These are phyloP conservation scores for Tauraco hartlaubi DNA, from an alignment of 2,797 vertebrate genomes.

Conservation along the genomic window DNA sequence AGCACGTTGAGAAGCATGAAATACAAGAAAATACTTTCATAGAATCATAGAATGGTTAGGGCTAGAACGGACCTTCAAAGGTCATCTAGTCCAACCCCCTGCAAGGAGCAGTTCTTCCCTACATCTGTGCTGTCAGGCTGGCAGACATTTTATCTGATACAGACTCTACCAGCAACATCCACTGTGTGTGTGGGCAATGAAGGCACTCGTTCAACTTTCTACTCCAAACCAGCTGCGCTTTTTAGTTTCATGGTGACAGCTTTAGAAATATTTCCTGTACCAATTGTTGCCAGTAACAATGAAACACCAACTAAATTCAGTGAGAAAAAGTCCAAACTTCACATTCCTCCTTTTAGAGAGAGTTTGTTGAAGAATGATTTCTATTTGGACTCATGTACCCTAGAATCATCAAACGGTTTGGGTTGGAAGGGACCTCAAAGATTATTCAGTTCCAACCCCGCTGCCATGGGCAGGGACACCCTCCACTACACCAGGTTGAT, in stretches of 20 bases:
- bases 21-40: background rate
- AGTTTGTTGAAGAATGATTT: background rate
- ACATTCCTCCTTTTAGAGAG: background rate
- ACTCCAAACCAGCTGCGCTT: background rate
- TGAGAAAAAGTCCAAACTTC: background rate
- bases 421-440: no score
- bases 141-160: background rate
- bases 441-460: no score
- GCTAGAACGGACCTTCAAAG: no score
- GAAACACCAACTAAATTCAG: background rate
- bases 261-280: background rate
- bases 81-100: no score
- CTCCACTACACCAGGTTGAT: no score
- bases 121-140: rapidly evolving
- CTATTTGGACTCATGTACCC: background rate
- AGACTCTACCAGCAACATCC: background rate
- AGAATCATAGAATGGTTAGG: no score
- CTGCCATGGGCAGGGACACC: no score
- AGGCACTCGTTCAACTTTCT: background rate
- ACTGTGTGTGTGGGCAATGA: background rate
- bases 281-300: background rate
- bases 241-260: background rate
- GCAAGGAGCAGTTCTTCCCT: background rate
- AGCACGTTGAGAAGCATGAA: background rate
- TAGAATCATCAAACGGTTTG: no score